Evolutionary conservation across 2,113 vertebrate species (phyloP).

Genomic region (Saguinus midas): DNA sequence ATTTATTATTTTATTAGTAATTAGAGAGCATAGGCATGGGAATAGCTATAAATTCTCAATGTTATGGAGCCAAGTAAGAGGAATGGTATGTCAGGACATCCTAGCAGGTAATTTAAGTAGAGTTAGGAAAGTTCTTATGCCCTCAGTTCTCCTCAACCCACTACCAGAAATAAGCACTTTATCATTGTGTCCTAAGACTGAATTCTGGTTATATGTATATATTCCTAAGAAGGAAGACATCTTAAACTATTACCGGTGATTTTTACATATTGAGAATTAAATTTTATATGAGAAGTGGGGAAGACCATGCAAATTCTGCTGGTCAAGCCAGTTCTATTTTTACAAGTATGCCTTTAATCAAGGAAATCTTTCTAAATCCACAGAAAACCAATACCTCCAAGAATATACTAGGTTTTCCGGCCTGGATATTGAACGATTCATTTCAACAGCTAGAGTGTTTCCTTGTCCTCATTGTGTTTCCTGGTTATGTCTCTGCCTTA

Average conservation of each 20-base stretch:
- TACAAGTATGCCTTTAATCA: neutral
- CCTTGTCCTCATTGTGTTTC: neutral
- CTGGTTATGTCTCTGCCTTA: neutral
- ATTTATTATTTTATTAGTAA: neutral
- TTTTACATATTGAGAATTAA: neutral
- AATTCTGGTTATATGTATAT: neutral
- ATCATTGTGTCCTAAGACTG: neutral
- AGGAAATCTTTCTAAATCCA: neutral
- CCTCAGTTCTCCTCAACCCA: neutral
- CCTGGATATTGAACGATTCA: neutral
- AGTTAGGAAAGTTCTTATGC: neutral
- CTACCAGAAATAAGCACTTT: neutral
- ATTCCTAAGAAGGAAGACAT: neutral
- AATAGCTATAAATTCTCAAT: neutral
- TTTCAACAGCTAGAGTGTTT: neutral
- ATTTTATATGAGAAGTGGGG: neutral
- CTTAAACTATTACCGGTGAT: conserved; percentile 1
- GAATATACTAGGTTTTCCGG: neutral
- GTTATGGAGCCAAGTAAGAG: neutral
- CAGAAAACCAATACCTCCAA: neutral
- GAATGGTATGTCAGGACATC: neutral
- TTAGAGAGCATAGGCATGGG: neutral
- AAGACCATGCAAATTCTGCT: neutral
- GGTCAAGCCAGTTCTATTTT: neutral
- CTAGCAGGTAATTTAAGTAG: neutral